These are phyloP conservation scores for Aphelinus atriplicis DNA, from an alignment of 1,140 invertebrate species.

Conservation along the genomic window DNA sequence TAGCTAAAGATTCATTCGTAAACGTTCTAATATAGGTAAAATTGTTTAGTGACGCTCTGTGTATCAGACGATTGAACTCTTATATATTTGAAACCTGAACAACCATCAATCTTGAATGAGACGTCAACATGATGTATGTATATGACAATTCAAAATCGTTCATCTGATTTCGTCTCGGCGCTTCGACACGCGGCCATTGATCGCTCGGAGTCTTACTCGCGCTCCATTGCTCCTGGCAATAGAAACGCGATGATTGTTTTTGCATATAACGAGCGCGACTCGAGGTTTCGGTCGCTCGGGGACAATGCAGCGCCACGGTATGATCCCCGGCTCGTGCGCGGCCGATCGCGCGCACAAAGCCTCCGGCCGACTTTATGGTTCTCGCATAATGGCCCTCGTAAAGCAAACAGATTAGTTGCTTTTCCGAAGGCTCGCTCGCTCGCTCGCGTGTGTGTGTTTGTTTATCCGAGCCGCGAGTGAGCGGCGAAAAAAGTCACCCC, in stretches of 20 bases:
- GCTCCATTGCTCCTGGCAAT: too few relatives aligned
- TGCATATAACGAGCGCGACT: background rate
- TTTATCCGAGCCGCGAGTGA: background rate
- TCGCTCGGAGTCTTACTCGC: too few relatives aligned
- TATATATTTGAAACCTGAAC: too few relatives aligned
- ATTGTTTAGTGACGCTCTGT: too few relatives aligned
- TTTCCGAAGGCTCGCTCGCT: background rate
- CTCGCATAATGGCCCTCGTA: slow-evolving; percentile 15
- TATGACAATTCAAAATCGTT: too few relatives aligned
- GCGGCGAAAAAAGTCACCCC: background rate
- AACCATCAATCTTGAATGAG: too few relatives aligned
- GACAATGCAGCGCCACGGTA: background rate
- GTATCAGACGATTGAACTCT: too few relatives aligned
- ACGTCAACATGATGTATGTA: too few relatives aligned
- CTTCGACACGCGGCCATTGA: too few relatives aligned
- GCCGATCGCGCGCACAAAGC: background rate
- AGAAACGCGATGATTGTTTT: slow-evolving; percentile 16
- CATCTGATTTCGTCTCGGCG: too few relatives aligned
- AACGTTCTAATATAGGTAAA: too few relatives aligned
- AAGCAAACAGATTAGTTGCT: slow-evolving; percentile 34
- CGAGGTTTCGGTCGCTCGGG: background rate
- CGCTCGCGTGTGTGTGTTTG: background rate
- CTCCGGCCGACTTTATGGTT: background rate
- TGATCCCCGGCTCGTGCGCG: background rate
- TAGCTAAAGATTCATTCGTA: too few relatives aligned